phyloP scores from a whole-genome alignment of 2,797 vertebrate genomes.

The Decapterus maruadsi region DNA sequence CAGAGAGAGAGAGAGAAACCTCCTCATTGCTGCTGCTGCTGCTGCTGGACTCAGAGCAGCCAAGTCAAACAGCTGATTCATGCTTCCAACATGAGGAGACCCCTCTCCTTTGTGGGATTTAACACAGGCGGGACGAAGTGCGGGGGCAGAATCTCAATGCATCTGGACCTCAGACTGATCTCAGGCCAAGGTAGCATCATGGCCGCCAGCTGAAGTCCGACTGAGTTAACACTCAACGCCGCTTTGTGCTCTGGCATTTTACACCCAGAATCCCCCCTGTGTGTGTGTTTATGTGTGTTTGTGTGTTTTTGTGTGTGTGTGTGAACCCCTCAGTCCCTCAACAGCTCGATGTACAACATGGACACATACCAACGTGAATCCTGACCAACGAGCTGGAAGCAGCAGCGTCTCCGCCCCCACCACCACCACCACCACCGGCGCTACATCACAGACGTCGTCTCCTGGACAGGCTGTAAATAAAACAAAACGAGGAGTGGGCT shows the following conservation, averaged over 20 bases:
- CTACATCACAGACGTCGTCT: constrained; percentile 15
- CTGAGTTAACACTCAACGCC: constrained; percentile 16
- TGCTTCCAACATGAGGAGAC: constrained; percentile 61
- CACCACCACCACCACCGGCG: background rate
- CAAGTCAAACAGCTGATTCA: constrained; percentile 80
- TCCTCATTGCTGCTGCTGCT: background rate
- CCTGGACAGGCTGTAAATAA: constrained; percentile 13
- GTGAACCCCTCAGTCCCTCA: constrained; percentile 34
- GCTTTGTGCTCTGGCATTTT: constrained; percentile 62
- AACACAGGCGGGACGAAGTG: constrained; percentile 28
- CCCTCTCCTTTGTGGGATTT: constrained; percentile 48
- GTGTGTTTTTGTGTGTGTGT: background rate
- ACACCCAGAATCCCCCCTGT: constrained; percentile 27
- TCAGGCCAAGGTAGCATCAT: constrained; percentile 54
- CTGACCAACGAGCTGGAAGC: constrained; percentile 41
- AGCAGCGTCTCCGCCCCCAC: constrained; percentile 16
- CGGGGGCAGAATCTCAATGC: constrained; percentile 70
- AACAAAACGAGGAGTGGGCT: background rate
- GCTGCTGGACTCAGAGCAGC: constrained; percentile 44
- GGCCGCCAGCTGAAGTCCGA: constrained; percentile 51
- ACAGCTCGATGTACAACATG: constrained; percentile 33
- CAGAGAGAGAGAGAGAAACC: constrained; percentile 17
- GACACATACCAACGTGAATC: constrained; percentile 53
- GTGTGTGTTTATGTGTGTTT: too few relatives aligned
- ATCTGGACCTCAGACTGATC: constrained; percentile 50